Percentiles rank a stretch among this genome's conserved stretches.
Conservation (phyloP, 2,113 vertebrate genomes). For the Salvelinus namaycush region DNA sequence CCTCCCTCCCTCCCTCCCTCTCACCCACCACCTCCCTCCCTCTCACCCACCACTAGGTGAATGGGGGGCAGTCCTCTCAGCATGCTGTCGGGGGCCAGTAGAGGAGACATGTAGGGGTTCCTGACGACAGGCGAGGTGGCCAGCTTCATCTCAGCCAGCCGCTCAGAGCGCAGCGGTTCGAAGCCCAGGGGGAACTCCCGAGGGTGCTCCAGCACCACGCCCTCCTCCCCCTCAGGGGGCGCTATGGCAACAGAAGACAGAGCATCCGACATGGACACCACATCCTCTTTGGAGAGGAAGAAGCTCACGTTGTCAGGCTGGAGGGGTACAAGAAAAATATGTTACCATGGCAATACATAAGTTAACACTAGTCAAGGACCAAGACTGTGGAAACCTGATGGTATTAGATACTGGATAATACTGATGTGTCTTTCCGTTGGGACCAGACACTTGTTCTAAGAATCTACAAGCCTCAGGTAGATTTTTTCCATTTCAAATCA, state of each 20-base stretch:
- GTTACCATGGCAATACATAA: background rate
- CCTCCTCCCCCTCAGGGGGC: slow-evolving; percentile 42
- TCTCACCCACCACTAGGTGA: slow-evolving; percentile 43
- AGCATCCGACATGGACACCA: slow-evolving; percentile 47
- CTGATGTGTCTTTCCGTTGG: no score
- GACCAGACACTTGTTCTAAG: no score
- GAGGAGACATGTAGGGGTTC: slow-evolving; percentile 84
- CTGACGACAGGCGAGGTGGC: slow-evolving; percentile 76
- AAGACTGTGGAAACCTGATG: background rate
- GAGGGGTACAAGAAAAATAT: background rate
- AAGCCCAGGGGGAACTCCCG: slow-evolving; percentile 80
- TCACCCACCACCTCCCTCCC: background rate
- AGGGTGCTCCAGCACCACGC: slow-evolving; percentile 32
- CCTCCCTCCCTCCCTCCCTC: background rate
- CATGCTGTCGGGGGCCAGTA: slow-evolving; percentile 80
- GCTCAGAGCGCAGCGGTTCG: slow-evolving; percentile 77
- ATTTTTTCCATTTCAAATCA: no score
- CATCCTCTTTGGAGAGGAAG: slow-evolving; percentile 61
- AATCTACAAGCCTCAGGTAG: background rate
- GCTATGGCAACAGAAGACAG: slow-evolving; percentile 49
- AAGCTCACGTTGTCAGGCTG: slow-evolving; percentile 72
- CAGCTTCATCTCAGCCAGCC: slow-evolving; percentile 72
- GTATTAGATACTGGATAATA: no score
- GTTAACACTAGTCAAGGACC: background rate
- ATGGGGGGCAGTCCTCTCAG: slow-evolving; percentile 72